Evolutionary conservation across 1,140 invertebrate species (phyloP).

Genomic region (Psilanteris sp.): DNA sequence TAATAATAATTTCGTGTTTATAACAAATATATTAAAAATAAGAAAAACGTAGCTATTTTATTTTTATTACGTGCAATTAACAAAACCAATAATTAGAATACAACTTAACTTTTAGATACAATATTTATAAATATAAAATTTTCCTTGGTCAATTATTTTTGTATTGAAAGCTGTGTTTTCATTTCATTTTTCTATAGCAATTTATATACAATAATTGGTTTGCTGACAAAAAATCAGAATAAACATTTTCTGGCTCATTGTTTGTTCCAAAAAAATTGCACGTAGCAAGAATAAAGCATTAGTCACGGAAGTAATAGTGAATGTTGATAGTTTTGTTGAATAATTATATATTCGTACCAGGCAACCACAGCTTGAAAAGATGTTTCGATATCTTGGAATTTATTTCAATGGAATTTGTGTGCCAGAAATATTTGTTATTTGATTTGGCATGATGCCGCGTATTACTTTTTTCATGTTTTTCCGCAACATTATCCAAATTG

Average conservation of each 20-base stretch:
- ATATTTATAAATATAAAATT: too few relatives aligned
- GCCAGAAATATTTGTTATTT: slow-evolving; percentile 57
- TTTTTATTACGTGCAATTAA: too few relatives aligned
- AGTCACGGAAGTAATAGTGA: slow-evolving; percentile 28
- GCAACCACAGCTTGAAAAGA: slow-evolving; percentile 13
- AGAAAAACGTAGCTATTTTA: too few relatives aligned
- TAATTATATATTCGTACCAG: slow-evolving; percentile 20
- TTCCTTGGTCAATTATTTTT: too few relatives aligned
- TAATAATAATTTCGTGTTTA: too few relatives aligned
- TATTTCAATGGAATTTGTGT: slow-evolving; percentile 39
- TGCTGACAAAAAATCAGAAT: slow-evolving; percentile 8
- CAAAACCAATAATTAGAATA: too few relatives aligned
- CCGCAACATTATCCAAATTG: slow-evolving; percentile 58
- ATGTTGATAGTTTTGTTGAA: slow-evolving; percentile 41
- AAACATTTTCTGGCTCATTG: slow-evolving; percentile 13
- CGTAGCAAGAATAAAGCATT: slow-evolving; percentile 13
- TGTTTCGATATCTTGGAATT: slow-evolving; percentile 48
- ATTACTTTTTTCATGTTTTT: slow-evolving; percentile 42
- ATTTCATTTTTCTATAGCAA: not conserved
- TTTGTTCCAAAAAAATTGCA: slow-evolving; percentile 3
- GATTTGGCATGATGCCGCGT: slow-evolving; percentile 45
- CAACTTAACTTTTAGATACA: too few relatives aligned
- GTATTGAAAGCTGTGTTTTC: too few relatives aligned
- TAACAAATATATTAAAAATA: too few relatives aligned
- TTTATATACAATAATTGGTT: slow-evolving; percentile 7